Percentiles rank a stretch among this genome's conserved stretches.
These are phyloP conservation scores for Caenorhabditis wallacei DNA, from an alignment of 2,888 invertebrate species.

Conservation along the genomic window DNA sequence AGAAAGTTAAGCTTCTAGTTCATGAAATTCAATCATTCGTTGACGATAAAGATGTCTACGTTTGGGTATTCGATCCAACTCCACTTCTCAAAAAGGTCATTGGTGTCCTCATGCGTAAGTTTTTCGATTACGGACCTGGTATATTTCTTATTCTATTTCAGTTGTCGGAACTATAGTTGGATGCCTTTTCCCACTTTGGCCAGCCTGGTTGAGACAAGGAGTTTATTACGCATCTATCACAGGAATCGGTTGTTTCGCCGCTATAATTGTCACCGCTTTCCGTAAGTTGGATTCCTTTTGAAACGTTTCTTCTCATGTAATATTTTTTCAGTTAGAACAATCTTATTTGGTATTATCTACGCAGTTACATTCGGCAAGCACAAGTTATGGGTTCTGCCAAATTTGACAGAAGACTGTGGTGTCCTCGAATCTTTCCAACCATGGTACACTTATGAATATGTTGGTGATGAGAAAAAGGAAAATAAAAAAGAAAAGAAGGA, in stretches of 20 bases:
- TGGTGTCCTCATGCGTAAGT: constrained; percentile 84
- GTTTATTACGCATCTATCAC: constrained; percentile 97
- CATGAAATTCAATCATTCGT: constrained; percentile 95
- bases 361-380: constrained; percentile 91
- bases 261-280: constrained; percentile 93
- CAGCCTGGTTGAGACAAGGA: constrained; percentile 89
- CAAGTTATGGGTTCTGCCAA: constrained; percentile 98
- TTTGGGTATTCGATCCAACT: constrained; percentile 86
- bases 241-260: constrained; percentile 94
- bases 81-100: constrained; percentile 85
- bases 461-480: constrained; percentile 51
- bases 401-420: constrained; percentile 96
- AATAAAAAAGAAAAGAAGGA: constrained; percentile 68
- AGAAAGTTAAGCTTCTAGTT: constrained; percentile 96
- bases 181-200: constrained; percentile 99
- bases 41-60: constrained; percentile 89
- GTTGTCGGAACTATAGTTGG: constrained; percentile 95
- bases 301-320: not conserved
- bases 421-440: constrained; percentile 99
- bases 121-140: not conserved
- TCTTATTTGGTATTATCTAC: constrained; percentile 95
- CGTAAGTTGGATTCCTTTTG: constrained; percentile 83
- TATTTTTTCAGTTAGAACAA: constrained; percentile 87
- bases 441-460: constrained; percentile 86
- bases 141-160: not conserved